A percentile compares a stretch with the other conserved stretches of the same genome.
Evolutionary conservation across 2,888 invertebrate species (phyloP).

Genomic region (Caenorhabditis sinica): DNA sequence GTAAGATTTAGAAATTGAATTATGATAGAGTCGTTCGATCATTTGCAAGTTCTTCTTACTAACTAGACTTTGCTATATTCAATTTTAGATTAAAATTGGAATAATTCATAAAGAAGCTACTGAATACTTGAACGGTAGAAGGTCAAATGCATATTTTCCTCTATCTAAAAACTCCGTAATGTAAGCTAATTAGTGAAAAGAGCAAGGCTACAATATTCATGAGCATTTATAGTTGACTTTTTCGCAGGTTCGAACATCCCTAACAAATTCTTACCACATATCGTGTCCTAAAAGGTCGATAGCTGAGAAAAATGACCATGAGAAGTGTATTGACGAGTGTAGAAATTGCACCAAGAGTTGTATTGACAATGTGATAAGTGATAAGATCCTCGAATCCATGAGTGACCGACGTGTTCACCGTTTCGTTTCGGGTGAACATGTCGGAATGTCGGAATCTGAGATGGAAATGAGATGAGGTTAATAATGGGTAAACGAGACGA

Average conservation of each 20-base stretch:
- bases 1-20: constrained; percentile 37
- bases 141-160: not conserved
- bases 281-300: constrained; percentile 70
- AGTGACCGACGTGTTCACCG: constrained; percentile 62
- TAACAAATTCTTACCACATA: constrained; percentile 72
- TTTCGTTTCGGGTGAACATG: constrained; percentile 61
- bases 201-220: not conserved
- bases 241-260: no score
- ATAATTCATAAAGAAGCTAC: no score
- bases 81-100: no score
- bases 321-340: constrained; percentile 68
- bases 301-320: constrained; percentile 71
- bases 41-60: no score
- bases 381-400: constrained; percentile 70
- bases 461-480: not conserved
- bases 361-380: constrained; percentile 74
- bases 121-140: not conserved
- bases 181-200: constrained; percentile 6
- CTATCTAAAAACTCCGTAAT: not conserved
- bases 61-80: no score
- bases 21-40: no score
- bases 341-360: constrained; percentile 70
- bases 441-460: constrained; percentile 5
- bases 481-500: constrained; percentile 13
- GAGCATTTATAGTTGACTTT: not conserved